Evolutionary conservation across 1,140 invertebrate genomes (phyloP).

Genomic region (Drosophila sp.): DNA sequence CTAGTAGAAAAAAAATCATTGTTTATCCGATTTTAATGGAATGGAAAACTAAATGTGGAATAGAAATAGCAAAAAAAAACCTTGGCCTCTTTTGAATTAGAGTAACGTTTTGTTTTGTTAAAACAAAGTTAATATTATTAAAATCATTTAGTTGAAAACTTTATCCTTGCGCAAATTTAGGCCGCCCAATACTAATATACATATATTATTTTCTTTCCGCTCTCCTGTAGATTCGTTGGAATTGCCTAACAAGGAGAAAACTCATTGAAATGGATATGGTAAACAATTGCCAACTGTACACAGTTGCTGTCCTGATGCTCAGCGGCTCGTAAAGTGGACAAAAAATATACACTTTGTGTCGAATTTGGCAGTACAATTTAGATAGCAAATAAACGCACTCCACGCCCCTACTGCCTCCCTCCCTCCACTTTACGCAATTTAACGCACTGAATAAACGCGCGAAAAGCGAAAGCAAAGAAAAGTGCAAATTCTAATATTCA

Average conservation of each 20-base stretch:
- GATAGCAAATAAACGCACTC: conserved; percentile 22
- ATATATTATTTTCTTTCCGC: conserved; percentile 13
- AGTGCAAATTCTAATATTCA: conserved; percentile 11
- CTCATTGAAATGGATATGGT: conserved; percentile 19
- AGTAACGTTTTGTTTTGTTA: too few species aligned
- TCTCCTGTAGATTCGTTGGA: conserved; percentile 1
- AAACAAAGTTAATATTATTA: background rate
- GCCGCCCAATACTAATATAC: background rate
- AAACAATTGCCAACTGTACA: conserved; percentile 19
- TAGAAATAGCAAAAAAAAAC: background rate
- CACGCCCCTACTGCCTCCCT: background rate
- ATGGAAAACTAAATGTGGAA: too few species aligned
- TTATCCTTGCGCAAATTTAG: background rate
- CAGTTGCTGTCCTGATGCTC: conserved; percentile 6
- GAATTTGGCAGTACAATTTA: conserved; percentile 18
- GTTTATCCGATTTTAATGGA: too few species aligned
- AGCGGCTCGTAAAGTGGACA: conserved; percentile 19
- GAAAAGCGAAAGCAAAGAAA: background rate
- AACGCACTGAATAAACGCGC: conserved; percentile 7
- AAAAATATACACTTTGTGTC: conserved; percentile 18
- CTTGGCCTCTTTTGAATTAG: too few species aligned
- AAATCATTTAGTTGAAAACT: conserved; percentile 3
- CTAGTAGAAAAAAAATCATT: too few species aligned
- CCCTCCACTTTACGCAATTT: conserved; percentile 1
- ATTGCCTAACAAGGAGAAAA: conserved; percentile 12